Percentiles rank a stretch among this genome's conserved stretches.
Evolutionary conservation across 2,888 invertebrate genomes (phyloP).

Genomic region (Matsumyia berberina): DNA sequence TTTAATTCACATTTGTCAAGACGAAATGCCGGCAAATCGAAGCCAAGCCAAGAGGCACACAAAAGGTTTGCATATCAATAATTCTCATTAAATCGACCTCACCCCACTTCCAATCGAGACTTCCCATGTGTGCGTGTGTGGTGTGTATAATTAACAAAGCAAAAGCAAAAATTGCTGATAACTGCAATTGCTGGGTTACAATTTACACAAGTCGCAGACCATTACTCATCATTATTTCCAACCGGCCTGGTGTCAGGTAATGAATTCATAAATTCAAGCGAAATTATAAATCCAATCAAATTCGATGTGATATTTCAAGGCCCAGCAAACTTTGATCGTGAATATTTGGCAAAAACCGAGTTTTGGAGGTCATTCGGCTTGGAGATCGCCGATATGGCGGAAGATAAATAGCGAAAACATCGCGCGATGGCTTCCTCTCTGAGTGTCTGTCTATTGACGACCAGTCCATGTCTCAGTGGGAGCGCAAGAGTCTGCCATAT

Average conservation of each 20-base stretch:
- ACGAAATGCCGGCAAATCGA: conserved; percentile 21
- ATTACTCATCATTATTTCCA: conserved; percentile 6
- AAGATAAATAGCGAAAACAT: conserved; percentile 9
- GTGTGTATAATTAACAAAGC: not conserved
- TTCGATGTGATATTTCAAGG: conserved; percentile 9
- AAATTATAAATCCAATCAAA: conserved; percentile 17
- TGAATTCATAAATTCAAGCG: conserved; percentile 3
- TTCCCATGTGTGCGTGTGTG: not conserved
- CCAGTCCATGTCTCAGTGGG: conserved; percentile 2
- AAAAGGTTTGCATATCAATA: not conserved
- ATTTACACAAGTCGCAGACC: too few relatives aligned
- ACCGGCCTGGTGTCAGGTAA: not conserved
- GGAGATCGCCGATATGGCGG: not conserved
- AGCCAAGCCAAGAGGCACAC: not conserved
- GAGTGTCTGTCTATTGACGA: conserved; percentile 16
- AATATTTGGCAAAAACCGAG: not conserved
- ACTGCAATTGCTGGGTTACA: not conserved
- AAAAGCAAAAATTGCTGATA: not conserved
- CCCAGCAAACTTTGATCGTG: not conserved
- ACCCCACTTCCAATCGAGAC: not conserved
- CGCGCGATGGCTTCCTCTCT: conserved; percentile 8
- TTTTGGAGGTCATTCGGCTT: not conserved
- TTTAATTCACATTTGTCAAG: too few relatives aligned
- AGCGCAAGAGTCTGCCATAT: not conserved
- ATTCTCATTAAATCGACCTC: not conserved